Conservation (phyloP, 2,888 invertebrate species). For the Nymphalis c-album region DNA sequence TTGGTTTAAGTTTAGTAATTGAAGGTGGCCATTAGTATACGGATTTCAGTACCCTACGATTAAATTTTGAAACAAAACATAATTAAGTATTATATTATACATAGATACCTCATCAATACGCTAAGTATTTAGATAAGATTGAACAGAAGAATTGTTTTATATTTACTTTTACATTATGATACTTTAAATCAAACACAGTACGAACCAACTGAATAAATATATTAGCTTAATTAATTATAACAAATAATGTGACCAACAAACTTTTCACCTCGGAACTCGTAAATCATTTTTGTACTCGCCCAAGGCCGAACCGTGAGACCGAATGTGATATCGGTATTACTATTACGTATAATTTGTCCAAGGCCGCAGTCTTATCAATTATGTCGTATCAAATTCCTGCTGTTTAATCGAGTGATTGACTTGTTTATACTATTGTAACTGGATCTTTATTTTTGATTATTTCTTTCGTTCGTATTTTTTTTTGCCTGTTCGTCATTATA, state of each 20-base stretch:
- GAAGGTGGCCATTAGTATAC: no score
- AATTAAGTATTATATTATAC: no score
- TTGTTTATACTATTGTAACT: slow-evolving; percentile 21
- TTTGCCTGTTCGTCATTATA: no score
- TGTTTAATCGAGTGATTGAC: slow-evolving; percentile 26
- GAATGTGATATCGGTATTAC: slow-evolving; percentile 29
- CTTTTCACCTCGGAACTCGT: slow-evolving; percentile 22
- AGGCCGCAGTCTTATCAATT: slow-evolving; percentile 37
- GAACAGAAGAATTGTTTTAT: no score
- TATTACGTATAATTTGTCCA: slow-evolving; percentile 29
- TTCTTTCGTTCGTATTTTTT: neutral
- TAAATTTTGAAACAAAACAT: no score
- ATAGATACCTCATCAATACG: no score
- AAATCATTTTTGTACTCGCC: slow-evolving; percentile 27
- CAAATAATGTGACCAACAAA: slow-evolving; percentile 16
- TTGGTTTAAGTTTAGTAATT: no score
- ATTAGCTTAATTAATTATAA: neutral
- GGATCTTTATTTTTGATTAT: slow-evolving; percentile 10
- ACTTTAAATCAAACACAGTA: neutral
- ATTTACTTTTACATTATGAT: no score
- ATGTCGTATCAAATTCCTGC: slow-evolving; percentile 30
- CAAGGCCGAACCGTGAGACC: slow-evolving; percentile 39
- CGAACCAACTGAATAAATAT: neutral
- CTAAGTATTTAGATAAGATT: no score
- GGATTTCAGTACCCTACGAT: no score